Conservation (phyloP, 2,888 invertebrate genomes). For the Lasioglossum calceatum region DNA sequence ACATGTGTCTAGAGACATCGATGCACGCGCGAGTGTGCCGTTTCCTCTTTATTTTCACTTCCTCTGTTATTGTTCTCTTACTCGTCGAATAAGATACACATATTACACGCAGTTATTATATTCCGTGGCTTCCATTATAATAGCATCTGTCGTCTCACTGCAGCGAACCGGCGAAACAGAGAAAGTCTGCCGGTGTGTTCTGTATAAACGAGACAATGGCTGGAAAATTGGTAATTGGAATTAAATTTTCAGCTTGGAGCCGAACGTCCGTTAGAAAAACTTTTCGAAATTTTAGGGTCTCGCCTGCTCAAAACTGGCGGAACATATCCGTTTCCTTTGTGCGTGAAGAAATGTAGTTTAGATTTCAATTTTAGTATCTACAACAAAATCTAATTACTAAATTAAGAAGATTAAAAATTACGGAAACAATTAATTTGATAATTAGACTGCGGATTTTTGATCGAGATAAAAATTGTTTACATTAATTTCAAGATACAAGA, state of each 20-base stretch:
- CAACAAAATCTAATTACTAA: too few species aligned
- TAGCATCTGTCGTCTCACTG: slow-evolving; percentile 75
- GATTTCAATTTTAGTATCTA: not conserved
- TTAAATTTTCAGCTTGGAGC: slow-evolving; percentile 64
- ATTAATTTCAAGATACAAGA: not conserved
- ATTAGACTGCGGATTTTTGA: not conserved
- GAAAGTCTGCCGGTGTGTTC: slow-evolving; percentile 23
- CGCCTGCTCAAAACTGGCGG: not conserved
- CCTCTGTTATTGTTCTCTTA: slow-evolving; percentile 24
- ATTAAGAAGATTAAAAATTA: too few species aligned
- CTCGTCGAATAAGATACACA: slow-evolving; percentile 22
- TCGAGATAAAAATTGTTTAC: not conserved
- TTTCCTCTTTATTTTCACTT: slow-evolving; percentile 24
- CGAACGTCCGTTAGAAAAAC: slow-evolving; percentile 8
- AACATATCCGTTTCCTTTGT: not conserved
- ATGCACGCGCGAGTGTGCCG: not conserved
- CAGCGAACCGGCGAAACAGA: slow-evolving; percentile 16
- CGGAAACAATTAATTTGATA: not conserved
- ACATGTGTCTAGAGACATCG: not conserved
- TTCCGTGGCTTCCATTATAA: slow-evolving; percentile 71
- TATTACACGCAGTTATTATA: slow-evolving; percentile 54
- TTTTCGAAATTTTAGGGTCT: not conserved
- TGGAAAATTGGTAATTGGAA: slow-evolving; percentile 76
- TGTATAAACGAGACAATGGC: slow-evolving; percentile 45
- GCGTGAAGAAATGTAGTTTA: not conserved